These are phyloP conservation scores for Philopedon plagiatum DNA, from an alignment of 2,888 invertebrate species.

Conservation along the genomic window DNA sequence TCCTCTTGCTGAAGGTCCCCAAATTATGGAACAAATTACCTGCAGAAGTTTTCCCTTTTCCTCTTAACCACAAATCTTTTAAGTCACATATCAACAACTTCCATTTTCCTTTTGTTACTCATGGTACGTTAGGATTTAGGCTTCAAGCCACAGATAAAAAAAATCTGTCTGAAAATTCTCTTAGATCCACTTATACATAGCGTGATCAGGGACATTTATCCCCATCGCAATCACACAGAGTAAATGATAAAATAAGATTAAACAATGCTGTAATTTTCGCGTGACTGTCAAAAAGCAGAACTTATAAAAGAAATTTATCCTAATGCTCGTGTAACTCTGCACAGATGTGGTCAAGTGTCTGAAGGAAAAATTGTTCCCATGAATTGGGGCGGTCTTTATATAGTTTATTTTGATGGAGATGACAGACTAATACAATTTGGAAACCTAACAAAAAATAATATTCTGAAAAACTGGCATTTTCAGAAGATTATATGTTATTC, in stretches of 20 bases:
- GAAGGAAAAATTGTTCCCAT: constrained; percentile 26
- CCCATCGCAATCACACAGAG: background rate
- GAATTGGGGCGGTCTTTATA: background rate
- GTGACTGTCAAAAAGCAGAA: constrained; percentile 28
- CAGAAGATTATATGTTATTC: background rate
- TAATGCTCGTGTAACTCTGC: constrained; percentile 21
- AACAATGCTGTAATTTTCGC: constrained; percentile 15
- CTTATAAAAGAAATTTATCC: constrained; percentile 31
- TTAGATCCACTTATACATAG: background rate
- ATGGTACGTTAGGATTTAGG: too few relatives aligned
- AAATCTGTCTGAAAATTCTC: too few relatives aligned
- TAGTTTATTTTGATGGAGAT: too few relatives aligned
- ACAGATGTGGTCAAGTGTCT: constrained; percentile 40
- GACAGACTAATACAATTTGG: background rate
- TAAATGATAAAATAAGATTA: constrained; percentile 30
- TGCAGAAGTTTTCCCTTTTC: too few relatives aligned
- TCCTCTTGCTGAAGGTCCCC: too few relatives aligned
- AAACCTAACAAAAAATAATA: background rate
- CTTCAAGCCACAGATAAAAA: too few relatives aligned
- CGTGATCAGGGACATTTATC: constrained; percentile 11
- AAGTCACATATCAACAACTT: too few relatives aligned
- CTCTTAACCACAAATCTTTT: too few relatives aligned
- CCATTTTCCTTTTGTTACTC: too few relatives aligned
- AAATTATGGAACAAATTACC: too few relatives aligned
- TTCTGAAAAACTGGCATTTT: background rate